Evolutionary conservation across 2,113 vertebrate genomes (phyloP).

Genomic region (Sebastes schlegelii): DNA sequence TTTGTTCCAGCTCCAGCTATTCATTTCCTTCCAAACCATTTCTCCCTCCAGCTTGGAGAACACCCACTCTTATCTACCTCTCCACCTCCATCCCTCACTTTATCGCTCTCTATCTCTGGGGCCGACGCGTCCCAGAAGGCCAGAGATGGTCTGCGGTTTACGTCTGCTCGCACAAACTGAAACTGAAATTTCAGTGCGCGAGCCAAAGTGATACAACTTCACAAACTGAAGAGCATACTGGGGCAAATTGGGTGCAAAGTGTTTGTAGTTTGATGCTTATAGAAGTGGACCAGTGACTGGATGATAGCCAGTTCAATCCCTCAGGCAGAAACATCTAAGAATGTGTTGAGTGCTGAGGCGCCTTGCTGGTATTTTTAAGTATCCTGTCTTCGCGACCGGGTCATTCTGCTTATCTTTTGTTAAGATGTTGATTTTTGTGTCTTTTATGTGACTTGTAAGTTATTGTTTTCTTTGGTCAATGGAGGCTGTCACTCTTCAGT

Average conservation of each 20-base stretch:
- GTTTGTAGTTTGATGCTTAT: constrained; percentile 65
- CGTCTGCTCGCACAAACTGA: constrained; percentile 33
- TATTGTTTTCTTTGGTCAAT: neutral
- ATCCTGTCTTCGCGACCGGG: neutral
- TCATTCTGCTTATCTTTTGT: constrained; percentile 1
- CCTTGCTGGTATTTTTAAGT: constrained; percentile 34
- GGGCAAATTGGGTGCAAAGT: constrained; percentile 44
- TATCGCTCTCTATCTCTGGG: constrained; percentile 45
- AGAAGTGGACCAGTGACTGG: constrained; percentile 56
- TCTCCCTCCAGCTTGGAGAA: constrained; percentile 43
- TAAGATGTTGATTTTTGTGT: neutral
- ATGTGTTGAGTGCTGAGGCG: constrained; percentile 16
- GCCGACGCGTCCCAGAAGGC: constrained; percentile 31
- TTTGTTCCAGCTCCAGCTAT: constrained; percentile 61
- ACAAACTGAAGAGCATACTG: constrained; percentile 43
- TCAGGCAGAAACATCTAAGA: constrained; percentile 37
- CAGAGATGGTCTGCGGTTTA: constrained; percentile 33
- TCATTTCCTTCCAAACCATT: constrained; percentile 57
- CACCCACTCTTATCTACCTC: constrained; percentile 60
- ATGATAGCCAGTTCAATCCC: constrained; percentile 54
- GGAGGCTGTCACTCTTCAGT: neutral
- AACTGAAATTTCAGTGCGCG: constrained; percentile 46
- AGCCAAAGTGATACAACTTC: constrained; percentile 45
- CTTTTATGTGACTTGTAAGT: neutral
- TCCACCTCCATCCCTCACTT: constrained; percentile 50